Evolutionary conservation across 2,888 invertebrate genomes (phyloP), one percentile per base, ranked within the genome.

Genomic region (Hemicrepidius hirtus): DNA sequence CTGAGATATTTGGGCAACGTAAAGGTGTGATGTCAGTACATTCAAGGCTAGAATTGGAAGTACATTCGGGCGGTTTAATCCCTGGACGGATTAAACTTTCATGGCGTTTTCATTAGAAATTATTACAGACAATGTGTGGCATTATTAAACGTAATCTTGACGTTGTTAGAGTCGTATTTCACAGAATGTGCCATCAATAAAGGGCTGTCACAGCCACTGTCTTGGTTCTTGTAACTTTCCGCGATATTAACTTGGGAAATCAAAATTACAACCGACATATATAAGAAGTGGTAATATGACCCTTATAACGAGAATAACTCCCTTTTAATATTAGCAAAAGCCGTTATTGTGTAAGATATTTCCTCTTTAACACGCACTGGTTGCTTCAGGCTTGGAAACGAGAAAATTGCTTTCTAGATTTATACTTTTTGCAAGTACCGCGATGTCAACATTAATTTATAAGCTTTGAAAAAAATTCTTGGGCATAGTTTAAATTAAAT

Each of bases 251-350:
- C 75, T 75, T 71, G 60, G 59, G 71, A 75, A 71, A 74, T 74
- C 74, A 75, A 71, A 75, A 75, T 75, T 75, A 75, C 71, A 70
- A 64, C 68, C 68, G 66, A 50, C 68, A 68, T 68, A 75, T 74
- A 73, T 68, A 74, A 69, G 68, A 71, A 64, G 69, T 62, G 62
- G 74, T 71, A 75, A 68, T 71, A 64, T 63, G 73, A 60, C 71
- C 59, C 62, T 73, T 74, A 53, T 55, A 20, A 59, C 41, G 72
- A 21, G 64, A 72, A 71, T 70, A 67, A 68, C 71, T 57, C 46
- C 70, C 64, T 71, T 74, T 75, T 75, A 75, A 73, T 75, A 75
- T 73, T 66, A 63, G 73, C 70, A 75, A 69, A 65, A 63, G 65
- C 35, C 63, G 68, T 74, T 74, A 74, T 63, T 73, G 65, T 70